These are phyloP conservation scores for Urocyon cinereoargenteus DNA, from an alignment of 2,797 vertebrate species.

Conservation along the genomic window DNA sequence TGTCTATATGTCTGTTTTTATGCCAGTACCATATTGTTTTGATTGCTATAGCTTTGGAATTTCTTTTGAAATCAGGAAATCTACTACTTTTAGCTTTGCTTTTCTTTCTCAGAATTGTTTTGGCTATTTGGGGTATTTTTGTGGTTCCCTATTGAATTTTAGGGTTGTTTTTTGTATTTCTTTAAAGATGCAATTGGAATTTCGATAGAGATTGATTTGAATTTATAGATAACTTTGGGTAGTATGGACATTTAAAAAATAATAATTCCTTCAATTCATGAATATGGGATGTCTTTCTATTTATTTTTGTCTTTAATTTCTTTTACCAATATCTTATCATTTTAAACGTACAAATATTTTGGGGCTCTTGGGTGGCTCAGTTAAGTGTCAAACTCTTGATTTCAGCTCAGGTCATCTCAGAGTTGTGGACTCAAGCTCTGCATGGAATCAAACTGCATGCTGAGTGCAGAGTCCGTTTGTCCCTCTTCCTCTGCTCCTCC, in stretches of 20 bases:
- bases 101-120: slow-evolving; percentile 15
- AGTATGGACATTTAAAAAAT: neutral
- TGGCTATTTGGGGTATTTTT: neutral
- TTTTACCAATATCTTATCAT: neutral
- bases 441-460: neutral
- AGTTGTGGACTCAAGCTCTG: neutral
- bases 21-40: neutral
- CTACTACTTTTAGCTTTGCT: neutral
- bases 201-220: neutral
- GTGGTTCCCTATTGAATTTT: neutral
- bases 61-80: neutral
- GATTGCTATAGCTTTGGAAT: neutral
- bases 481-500: neutral
- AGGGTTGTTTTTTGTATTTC: neutral
- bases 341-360: neutral
- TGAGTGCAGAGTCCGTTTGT: neutral
- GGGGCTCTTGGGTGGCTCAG: neutral
- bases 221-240: neutral
- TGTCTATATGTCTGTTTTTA: neutral
- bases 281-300: neutral
- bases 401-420: neutral
- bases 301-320: neutral
- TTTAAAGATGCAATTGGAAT: neutral
- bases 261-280: neutral
- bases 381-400: neutral